These are phyloP conservation scores for Sipha flava DNA, from an alignment of 1,140 invertebrate genomes.

Conservation along the genomic window DNA sequence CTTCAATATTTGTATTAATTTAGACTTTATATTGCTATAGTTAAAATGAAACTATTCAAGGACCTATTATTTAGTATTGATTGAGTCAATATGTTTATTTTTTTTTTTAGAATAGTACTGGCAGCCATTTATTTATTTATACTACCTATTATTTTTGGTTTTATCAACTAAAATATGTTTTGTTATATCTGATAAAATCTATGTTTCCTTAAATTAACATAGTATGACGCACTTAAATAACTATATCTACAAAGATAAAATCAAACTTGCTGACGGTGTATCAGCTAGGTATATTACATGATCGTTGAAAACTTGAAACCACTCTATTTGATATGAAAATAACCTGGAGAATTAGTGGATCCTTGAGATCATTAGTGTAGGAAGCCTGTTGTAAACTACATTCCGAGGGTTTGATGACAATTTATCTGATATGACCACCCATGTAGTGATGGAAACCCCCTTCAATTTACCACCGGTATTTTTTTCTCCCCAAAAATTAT, in stretches of 20 bases:
- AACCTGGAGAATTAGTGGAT: slow-evolving; percentile 10
- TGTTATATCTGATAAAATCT: slow-evolving; percentile 3
- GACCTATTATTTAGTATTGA: too few relatives aligned
- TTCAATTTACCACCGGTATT: background rate
- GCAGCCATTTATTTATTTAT: background rate
- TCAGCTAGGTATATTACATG: background rate
- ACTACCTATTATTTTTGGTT: background rate
- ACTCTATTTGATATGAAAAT: background rate
- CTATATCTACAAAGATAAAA: slow-evolving; percentile 2
- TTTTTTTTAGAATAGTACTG: background rate
- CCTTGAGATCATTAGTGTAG: slow-evolving; percentile 19
- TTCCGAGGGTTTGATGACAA: slow-evolving; percentile 25
- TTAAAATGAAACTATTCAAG: too few relatives aligned
- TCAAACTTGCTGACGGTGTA: slow-evolving; percentile 27
- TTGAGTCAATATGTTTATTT: background rate
- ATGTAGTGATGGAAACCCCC: background rate
- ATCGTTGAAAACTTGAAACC: background rate
- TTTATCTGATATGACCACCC: slow-evolving; percentile 31
- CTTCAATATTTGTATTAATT: too few relatives aligned
- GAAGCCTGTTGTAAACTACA: slow-evolving; percentile 3
- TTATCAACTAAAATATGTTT: background rate
- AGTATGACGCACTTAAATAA: background rate
- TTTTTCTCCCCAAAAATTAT: slow-evolving; percentile 19
- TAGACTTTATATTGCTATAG: too few relatives aligned
- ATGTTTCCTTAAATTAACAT: background rate